phyloP scores from a whole-genome alignment of 2,888 invertebrate genomes.

The Dicyrtomina minuta region DNA sequence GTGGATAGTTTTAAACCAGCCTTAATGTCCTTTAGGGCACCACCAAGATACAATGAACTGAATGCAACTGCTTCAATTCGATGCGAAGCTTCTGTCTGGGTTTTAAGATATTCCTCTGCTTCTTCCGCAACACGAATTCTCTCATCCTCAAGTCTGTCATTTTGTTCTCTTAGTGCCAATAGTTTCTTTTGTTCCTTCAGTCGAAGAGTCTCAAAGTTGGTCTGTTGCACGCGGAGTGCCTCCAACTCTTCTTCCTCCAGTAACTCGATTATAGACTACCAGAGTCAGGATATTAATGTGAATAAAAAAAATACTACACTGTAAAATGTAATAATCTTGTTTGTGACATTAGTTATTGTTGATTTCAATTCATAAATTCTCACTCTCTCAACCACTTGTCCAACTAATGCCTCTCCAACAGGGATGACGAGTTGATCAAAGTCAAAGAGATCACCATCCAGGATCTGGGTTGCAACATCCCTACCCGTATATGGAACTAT shows the following conservation, averaged over 20 bases:
- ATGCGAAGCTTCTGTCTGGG: background rate
- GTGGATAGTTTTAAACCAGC: background rate
- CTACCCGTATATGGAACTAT: background rate
- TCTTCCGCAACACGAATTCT: background rate
- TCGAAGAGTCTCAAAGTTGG: constrained; percentile 1
- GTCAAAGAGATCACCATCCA: constrained; percentile 20
- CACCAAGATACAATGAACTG: constrained; percentile 11
- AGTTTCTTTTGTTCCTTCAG: constrained; percentile 12
- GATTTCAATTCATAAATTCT: no score
- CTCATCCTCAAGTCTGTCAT: constrained; percentile 17
- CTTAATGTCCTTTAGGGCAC: background rate
- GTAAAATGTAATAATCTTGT: background rate
- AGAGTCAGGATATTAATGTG: no score
- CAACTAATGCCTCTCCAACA: constrained; percentile 13
- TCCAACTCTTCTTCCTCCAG: constrained; percentile 31
- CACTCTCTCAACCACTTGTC: constrained; percentile 18
- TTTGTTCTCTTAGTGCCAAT: constrained; percentile 19
- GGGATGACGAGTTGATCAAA: constrained; percentile 8
- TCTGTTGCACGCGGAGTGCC: constrained; percentile 19
- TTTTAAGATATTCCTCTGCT: background rate
- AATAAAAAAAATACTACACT: background rate
- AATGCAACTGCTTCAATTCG: constrained; percentile 24
- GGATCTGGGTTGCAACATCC: constrained; percentile 16
- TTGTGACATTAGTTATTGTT: no score
- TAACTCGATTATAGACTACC: constrained; percentile 20